A percentile compares a stretch with the other conserved stretches of the same genome.
phyloP scores from a whole-genome alignment of 2,888 invertebrate genomes.

The Drosophila glabriapex region DNA sequence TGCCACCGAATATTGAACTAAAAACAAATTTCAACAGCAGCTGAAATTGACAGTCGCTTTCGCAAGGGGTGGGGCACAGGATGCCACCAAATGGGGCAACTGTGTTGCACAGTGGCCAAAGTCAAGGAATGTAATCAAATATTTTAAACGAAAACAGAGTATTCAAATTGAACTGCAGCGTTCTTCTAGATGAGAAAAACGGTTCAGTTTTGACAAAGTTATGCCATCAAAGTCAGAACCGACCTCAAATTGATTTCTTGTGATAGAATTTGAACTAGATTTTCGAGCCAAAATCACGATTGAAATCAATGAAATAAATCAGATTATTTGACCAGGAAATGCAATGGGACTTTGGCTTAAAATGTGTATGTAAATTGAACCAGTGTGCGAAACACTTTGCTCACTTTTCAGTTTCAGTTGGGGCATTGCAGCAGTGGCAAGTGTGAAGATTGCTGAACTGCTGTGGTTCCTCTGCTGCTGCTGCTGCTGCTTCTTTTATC shows the following conservation, averaged over 20 bases:
- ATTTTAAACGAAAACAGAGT: background rate
- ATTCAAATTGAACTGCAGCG: background rate
- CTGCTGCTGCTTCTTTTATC: constrained; percentile 13
- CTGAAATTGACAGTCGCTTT: constrained; percentile 74
- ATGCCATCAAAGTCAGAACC: background rate
- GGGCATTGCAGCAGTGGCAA: constrained; percentile 27
- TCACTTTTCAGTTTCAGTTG: constrained; percentile 1
- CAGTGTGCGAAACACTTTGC: constrained; percentile 45
- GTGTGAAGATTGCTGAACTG: constrained; percentile 59
- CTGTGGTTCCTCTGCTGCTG: constrained; percentile 13
- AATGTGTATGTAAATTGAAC: background rate
- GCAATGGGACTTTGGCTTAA: background rate
- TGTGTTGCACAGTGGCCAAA: constrained; percentile 37
- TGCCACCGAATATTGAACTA: constrained; percentile 66
- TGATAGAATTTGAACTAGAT: background rate
- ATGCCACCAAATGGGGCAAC: constrained; percentile 38
- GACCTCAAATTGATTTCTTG: background rate
- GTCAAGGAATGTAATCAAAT: background rate
- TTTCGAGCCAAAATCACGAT: background rate
- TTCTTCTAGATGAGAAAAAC: background rate
- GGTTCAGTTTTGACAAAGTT: background rate
- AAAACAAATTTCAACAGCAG: constrained; percentile 74
- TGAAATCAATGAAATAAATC: background rate
- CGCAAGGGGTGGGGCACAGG: constrained; percentile 22
- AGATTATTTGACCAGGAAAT: background rate